A percentile compares a stretch with the other conserved stretches of the same genome.
Evolutionary conservation across 2,888 invertebrate genomes (phyloP).

Genomic region (Norana najaformis): DNA sequence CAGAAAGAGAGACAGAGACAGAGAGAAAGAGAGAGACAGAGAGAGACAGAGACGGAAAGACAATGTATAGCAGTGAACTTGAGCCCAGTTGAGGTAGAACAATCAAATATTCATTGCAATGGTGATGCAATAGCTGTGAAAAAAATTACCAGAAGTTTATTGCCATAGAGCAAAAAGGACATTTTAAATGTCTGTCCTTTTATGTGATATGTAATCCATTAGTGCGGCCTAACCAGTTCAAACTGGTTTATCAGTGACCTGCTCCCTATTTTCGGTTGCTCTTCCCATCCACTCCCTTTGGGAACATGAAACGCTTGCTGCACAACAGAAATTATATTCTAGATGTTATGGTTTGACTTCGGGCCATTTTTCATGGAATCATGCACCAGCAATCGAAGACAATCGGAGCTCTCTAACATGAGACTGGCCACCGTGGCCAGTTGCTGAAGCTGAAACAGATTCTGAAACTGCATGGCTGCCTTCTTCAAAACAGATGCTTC

Average conservation of each 20-base stretch:
- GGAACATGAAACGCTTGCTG: background rate
- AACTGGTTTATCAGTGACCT: too few species aligned
- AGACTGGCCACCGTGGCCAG: too few species aligned
- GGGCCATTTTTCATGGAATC: background rate
- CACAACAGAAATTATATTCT: background rate
- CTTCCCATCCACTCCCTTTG: background rate
- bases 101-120: too few species aligned
- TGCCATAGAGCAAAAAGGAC: background rate
- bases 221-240: background rate
- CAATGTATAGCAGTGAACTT: too few species aligned
- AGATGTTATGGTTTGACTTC: background rate
- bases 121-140: too few species aligned
- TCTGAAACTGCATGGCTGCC: too few species aligned
- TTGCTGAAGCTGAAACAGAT: too few species aligned
- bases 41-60: background rate
- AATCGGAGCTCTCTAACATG: too few species aligned
- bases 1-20: background rate
- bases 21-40: background rate
- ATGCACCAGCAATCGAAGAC: too few species aligned
- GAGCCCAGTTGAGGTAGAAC: too few species aligned
- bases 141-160: too few species aligned
- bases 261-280: background rate
- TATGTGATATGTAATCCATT: background rate
- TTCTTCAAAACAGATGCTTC: too few species aligned
- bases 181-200: background rate